Conservation (phyloP, 2,888 invertebrate species). For the Apocheima hispidaria region DNA sequence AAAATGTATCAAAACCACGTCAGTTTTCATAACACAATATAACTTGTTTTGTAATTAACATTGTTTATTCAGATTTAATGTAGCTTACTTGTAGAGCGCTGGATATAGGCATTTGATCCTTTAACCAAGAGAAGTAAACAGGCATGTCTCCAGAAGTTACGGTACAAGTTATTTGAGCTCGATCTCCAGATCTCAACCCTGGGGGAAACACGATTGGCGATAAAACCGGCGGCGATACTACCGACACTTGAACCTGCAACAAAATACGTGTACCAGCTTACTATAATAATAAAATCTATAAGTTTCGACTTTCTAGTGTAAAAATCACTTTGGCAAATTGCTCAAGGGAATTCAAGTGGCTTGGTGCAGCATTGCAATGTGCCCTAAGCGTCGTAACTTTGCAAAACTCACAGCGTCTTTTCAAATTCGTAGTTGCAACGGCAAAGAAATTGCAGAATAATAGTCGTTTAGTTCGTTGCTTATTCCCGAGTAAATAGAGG, state of each 20-base stretch:
- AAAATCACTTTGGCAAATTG: slow-evolving; percentile 33
- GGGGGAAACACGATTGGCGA: slow-evolving; percentile 94
- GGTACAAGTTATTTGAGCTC: slow-evolving; percentile 93
- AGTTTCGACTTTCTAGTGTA: background rate
- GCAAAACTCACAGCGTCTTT: slow-evolving; percentile 36
- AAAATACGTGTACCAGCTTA: slow-evolving; percentile 18
- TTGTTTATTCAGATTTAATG: background rate
- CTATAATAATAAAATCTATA: slow-evolving; percentile 9
- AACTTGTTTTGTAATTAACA: background rate
- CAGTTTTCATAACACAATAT: no score
- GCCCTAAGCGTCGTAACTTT: slow-evolving; percentile 28
- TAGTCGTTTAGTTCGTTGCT: slow-evolving; percentile 35
- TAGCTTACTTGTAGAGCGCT: slow-evolving; percentile 86
- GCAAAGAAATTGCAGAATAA: slow-evolving; percentile 24
- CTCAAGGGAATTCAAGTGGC: slow-evolving; percentile 20
- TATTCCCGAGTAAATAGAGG: slow-evolving; percentile 31
- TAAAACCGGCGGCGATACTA: slow-evolving; percentile 91
- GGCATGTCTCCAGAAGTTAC: slow-evolving; percentile 91
- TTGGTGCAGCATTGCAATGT: slow-evolving; percentile 22
- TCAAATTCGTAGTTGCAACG: slow-evolving; percentile 23
- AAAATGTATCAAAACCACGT: no score
- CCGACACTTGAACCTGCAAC: slow-evolving; percentile 74
- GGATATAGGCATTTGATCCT: slow-evolving; percentile 87
- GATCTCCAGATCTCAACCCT: slow-evolving; percentile 91
- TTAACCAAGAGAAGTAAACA: slow-evolving; percentile 89